Evolutionary conservation across 2,113 vertebrate genomes (phyloP).

Genomic region (Camelus bactrianus): DNA sequence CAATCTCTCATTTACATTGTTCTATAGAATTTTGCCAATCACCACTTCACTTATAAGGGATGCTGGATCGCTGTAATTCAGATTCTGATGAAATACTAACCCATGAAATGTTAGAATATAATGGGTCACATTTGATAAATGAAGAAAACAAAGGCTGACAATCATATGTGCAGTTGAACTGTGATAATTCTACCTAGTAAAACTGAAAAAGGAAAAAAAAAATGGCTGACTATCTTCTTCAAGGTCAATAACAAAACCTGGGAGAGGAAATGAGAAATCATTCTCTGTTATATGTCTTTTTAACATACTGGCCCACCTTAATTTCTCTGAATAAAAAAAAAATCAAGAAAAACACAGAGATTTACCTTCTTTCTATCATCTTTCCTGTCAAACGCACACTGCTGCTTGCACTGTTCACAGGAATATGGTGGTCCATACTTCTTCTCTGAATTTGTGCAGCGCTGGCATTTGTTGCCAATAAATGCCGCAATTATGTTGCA

Average conservation of each 20-base stretch:
- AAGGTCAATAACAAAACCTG: slow-evolving; percentile 37
- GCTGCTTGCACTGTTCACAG: slow-evolving; percentile 91
- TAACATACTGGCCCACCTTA: slow-evolving; percentile 9
- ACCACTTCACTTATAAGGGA: neutral
- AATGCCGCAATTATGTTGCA: slow-evolving; percentile 91
- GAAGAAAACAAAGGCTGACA: slow-evolving; percentile 24
- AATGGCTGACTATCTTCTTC: slow-evolving; percentile 39
- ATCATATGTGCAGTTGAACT: neutral
- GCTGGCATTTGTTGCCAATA: slow-evolving; percentile 91
- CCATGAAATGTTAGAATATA: slow-evolving; percentile 29
- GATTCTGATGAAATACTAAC: slow-evolving; percentile 25
- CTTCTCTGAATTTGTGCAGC: slow-evolving; percentile 91
- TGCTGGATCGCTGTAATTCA: slow-evolving; percentile 12
- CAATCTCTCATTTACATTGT: slow-evolving; percentile 44
- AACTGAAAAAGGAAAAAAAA: too few species aligned
- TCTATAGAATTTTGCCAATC: slow-evolving; percentile 25
- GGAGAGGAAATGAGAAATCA: slow-evolving; percentile 8
- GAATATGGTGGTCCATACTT: slow-evolving; percentile 89
- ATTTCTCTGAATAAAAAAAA: slow-evolving; percentile 5
- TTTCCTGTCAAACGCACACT: slow-evolving; percentile 90
- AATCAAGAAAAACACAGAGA: neutral
- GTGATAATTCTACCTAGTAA: too few species aligned
- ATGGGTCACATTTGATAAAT: neutral
- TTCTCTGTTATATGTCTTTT: neutral
- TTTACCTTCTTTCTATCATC: slow-evolving; percentile 91